Conservation (phyloP, 1,140 invertebrate species). For the Diachasmimorpha longicaudata region DNA sequence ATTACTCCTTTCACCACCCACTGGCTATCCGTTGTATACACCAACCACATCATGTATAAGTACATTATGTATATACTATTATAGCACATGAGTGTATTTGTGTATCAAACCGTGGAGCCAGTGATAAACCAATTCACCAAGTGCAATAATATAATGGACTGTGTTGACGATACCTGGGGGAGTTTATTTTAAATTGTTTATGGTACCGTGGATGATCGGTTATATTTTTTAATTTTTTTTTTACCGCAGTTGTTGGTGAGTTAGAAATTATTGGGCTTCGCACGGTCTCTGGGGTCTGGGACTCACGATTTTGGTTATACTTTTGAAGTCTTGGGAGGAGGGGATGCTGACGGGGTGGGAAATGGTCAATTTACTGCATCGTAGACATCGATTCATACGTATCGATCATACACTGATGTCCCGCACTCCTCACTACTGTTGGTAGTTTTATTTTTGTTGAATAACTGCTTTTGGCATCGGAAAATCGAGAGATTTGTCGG, state of each 20-base stretch:
- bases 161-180: slow-evolving; percentile 23
- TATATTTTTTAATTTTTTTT: background rate
- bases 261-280: background rate
- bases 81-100: slow-evolving; percentile 6
- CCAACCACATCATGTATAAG: background rate
- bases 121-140: slow-evolving; percentile 34
- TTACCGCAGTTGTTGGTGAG: background rate
- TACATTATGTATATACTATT: slow-evolving; percentile 5
- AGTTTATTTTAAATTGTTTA: slow-evolving; percentile 32
- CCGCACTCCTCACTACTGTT: too few species aligned
- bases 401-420: too few species aligned
- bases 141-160: slow-evolving; percentile 34
- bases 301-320: too few species aligned
- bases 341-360: too few species aligned
- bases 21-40: background rate
- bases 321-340: too few species aligned
- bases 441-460: too few species aligned
- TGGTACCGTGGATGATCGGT: slow-evolving; percentile 18
- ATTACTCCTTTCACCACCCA: background rate
- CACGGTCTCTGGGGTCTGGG: too few species aligned
- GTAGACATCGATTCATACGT: too few species aligned
- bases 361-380: too few species aligned
- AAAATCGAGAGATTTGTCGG: too few species aligned
- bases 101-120: slow-evolving; percentile 25
- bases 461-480: too few species aligned